Evolutionary conservation across 2,113 vertebrate species (phyloP).

Genomic region (Oryzias curvinotus): DNA sequence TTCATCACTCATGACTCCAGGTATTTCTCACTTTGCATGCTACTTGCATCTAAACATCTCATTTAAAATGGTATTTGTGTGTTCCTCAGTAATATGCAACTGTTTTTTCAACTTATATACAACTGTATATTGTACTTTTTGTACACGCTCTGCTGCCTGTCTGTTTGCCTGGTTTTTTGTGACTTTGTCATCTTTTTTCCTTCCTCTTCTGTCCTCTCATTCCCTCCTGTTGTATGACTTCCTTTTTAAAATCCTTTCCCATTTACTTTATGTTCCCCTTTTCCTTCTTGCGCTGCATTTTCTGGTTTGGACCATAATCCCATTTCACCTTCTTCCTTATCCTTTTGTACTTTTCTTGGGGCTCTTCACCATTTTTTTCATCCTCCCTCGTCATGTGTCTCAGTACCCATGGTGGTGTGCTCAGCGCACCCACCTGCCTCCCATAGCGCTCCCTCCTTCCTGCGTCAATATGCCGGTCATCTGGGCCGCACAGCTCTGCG

Average conservation of each 20-base stretch:
- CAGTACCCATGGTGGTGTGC: constrained; percentile 77
- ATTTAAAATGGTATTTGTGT: constrained; percentile 5
- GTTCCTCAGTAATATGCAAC: constrained; percentile 12
- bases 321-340: constrained; percentile 2
- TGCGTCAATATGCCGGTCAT: constrained; percentile 80
- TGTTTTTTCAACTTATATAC: constrained; percentile 15
- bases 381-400: constrained; percentile 16
- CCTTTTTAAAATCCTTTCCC: background rate
- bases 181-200: constrained; percentile 47
- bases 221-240: constrained; percentile 1
- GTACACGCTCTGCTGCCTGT: constrained; percentile 38
- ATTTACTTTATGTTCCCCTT: background rate
- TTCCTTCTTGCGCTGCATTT: background rate
- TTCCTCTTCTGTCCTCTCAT: constrained; percentile 9
- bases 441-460: constrained; percentile 81
- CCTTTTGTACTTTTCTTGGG: background rate
- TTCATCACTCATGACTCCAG: constrained; percentile 22
- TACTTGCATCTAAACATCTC: constrained; percentile 20
- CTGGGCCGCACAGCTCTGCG: constrained; percentile 77
- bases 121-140: constrained; percentile 30
- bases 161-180: constrained; percentile 35
- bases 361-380: background rate
- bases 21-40: constrained; percentile 33
- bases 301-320: constrained; percentile 3
- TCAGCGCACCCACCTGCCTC: constrained; percentile 76